Evolutionary conservation across 2,113 vertebrate genomes (phyloP), one percentile per base, ranked within the genome.

Genomic region (Etheostoma cragini): DNA sequence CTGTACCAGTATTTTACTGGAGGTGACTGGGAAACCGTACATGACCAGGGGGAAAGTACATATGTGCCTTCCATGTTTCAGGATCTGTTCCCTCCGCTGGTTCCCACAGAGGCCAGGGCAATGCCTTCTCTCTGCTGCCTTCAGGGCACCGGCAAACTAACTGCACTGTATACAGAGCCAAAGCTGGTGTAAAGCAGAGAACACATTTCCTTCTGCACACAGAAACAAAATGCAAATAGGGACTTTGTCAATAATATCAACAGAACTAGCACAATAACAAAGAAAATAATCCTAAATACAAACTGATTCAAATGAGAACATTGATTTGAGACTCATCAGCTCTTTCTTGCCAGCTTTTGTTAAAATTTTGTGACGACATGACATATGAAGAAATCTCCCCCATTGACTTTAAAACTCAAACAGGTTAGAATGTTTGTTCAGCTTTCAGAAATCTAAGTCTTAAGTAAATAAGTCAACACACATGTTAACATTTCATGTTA

Each of bases 1-100:
- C 70, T 49, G 6, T 24, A 1, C 42, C 11, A 7, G 65, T 17
- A 10, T 67, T 53, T 42, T 42, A 57, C 87, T 70, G 78, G 61
- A 77, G 84, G 61, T 81, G 83, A 86, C 64, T 46, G 69, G 30
- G 42, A 61, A 71, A 46, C 33, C 1, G 12, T 57, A 80, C 58
- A 33, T 63, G 5, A 38, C 50, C 38, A 26, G 45, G 62, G 45
- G 33, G 80, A 7, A 4, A 26, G 45, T 24, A 42, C 78, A 64
- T 61, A 72, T 76, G 42, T 58, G 78, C 57, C 22, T 78, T 70
- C 61, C 84, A 62, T 92, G 91, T 87, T 89, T 91, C 81, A 84
- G 71, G 49, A 81, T 84, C 65, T 76, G 65, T 71, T 86, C 84
- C 84, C 72, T 84, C 81, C 83, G 67, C 72, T 61, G 82, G 68